phyloP scores from a whole-genome alignment of 2,797 vertebrate genomes.

The Brotula barbata region DNA sequence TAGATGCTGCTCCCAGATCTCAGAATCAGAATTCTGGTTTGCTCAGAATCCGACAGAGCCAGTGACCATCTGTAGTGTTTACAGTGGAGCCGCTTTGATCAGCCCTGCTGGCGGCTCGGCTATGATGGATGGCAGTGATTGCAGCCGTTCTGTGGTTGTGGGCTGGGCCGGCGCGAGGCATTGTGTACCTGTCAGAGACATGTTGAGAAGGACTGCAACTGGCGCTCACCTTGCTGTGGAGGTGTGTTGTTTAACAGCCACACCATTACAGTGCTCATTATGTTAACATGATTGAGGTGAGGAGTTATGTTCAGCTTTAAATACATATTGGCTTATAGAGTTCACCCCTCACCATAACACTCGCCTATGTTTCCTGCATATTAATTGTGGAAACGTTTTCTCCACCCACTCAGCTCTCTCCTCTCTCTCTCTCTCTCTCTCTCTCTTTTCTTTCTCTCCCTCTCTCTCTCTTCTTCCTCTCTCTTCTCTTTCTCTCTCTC shows the following conservation, averaged over 20 bases:
- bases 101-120: slow-evolving; percentile 21
- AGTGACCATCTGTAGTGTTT: slow-evolving; percentile 17
- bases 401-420: no score
- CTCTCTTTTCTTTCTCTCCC: slow-evolving; percentile 6
- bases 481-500: slow-evolving; percentile 16
- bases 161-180: slow-evolving; percentile 49
- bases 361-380: slow-evolving; percentile 39
- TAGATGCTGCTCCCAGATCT: slow-evolving; percentile 11
- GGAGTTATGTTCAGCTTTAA: slow-evolving; percentile 50
- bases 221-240: slow-evolving; percentile 48
- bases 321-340: slow-evolving; percentile 47
- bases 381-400: not conserved
- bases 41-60: slow-evolving; percentile 15
- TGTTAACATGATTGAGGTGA: slow-evolving; percentile 70
- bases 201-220: slow-evolving; percentile 59
- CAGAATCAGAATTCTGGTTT: slow-evolving; percentile 7
- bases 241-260: slow-evolving; percentile 64
- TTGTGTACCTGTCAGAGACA: slow-evolving; percentile 73
- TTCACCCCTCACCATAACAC: slow-evolving; percentile 48
- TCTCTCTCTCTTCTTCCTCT: slow-evolving; percentile 9
- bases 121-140: slow-evolving; percentile 54
- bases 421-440: slow-evolving; percentile 14
- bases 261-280: slow-evolving; percentile 68
- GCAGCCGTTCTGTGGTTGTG: slow-evolving; percentile 40
- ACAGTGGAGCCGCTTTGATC: slow-evolving; percentile 18